Evolutionary conservation across 2,888 invertebrate species (phyloP).

Genomic region (Apotomis capreana): DNA sequence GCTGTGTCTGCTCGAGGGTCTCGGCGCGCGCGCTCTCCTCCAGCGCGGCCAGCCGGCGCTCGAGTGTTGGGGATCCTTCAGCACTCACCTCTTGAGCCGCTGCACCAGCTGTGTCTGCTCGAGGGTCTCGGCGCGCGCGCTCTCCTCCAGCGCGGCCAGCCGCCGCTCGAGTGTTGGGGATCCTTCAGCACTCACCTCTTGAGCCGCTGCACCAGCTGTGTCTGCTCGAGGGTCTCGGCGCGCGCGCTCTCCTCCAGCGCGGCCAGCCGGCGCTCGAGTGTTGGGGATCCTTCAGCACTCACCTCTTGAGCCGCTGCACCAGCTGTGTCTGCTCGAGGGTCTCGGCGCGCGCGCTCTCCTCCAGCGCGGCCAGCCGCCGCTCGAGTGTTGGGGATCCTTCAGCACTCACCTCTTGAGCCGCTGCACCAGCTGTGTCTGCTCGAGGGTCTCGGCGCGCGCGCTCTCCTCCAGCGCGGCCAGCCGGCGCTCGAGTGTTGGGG

Average conservation of each 20-base stretch:
- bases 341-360: too few species aligned
- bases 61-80: too few species aligned
- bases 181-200: too few species aligned
- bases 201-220: constrained; percentile 83
- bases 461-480: background rate
- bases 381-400: too few species aligned
- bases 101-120: constrained; percentile 82
- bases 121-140: constrained; percentile 88
- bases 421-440: constrained; percentile 86
- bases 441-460: constrained; percentile 82
- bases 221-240: constrained; percentile 88
- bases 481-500: too few species aligned
- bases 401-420: too few species aligned
- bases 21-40: background rate
- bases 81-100: too few species aligned
- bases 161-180: too few species aligned
- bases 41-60: too few species aligned
- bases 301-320: constrained; percentile 53
- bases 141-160: constrained; percentile 44
- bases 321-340: constrained; percentile 42
- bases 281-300: too few species aligned
- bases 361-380: too few species aligned
- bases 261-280: too few species aligned
- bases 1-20: constrained; percentile 62
- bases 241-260: constrained; percentile 87